Evolutionary conservation across 1,140 invertebrate species (phyloP), one percentile per base, ranked within the genome.

Genomic region (Plutomurus gul): DNA sequence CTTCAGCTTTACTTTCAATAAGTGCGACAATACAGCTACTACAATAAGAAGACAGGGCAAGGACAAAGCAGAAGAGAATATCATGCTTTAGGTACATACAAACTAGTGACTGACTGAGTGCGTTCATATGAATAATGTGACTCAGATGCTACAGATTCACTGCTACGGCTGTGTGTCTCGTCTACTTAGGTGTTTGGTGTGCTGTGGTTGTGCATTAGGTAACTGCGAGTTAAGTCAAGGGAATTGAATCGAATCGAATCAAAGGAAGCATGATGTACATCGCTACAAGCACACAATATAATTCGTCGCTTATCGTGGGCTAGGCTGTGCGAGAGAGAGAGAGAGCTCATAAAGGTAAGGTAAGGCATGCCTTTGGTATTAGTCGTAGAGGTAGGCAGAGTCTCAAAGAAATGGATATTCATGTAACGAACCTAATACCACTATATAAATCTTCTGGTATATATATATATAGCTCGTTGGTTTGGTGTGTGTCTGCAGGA

Each of bases 241-340:
- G 56, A 65, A 65, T 65, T 65, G 56, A 65, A 65, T 65, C 56
- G 30, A 65, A 33, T 65, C 56, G 56, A 65, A 65, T 65, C 56
- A 65, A 65, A 65, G 27, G 56, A 30, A 65, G 56, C 56, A 65
- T 65, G 56, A 65, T 65, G 56, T 65, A 13, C 13, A 36, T 51
- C 20, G 47, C 27, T 30, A 65, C 16, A 5, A 30, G 56, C 13
- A 65, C 27, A 65, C 56, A 65, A 65, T 65, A 30, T 65, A 65
- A 65, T 65, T 65, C 27, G 36, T 65, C 56, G 30, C 27, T 30
- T 25, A 65, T 65, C 36, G 56, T 65, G 56, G 56, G 56, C 27
- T 65, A 27, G 25, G n/a, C n/a, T n/a, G n/a, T n/a, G n/a, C n/a
- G n/a, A n/a, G n/a, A n/a, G n/a, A n/a, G n/a, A n/a, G n/a, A n/a